Evolutionary conservation across 1,140 invertebrate genomes (phyloP).

Genomic region (Globodera rostochiensis): DNA sequence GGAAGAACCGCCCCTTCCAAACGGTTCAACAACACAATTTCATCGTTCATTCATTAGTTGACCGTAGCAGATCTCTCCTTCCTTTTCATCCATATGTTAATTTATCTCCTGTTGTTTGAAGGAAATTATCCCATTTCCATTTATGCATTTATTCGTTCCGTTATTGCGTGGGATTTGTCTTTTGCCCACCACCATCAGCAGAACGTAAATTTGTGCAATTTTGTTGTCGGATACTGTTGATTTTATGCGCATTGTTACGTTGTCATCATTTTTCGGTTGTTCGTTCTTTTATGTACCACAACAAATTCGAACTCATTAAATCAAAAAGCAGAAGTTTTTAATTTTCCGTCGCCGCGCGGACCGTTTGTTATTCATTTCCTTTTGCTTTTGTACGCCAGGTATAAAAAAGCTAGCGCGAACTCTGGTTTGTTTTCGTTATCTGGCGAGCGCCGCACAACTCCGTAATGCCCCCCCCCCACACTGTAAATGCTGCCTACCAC

Average conservation of each 20-base stretch:
- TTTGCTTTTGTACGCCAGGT: too few species aligned
- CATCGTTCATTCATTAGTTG: constrained; percentile 15
- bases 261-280: not conserved
- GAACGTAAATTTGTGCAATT: not conserved
- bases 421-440: too few species aligned
- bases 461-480: too few species aligned
- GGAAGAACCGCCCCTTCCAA: not conserved
- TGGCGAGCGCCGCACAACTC: too few species aligned
- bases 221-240: not conserved
- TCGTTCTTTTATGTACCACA: not conserved
- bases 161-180: not conserved
- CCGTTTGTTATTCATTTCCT: too few species aligned
- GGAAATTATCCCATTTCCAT: not conserved
- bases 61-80: not conserved
- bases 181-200: not conserved
- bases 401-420: too few species aligned
- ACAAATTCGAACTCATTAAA: too few species aligned
- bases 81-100: not conserved
- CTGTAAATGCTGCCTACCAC: too few species aligned
- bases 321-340: too few species aligned
- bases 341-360: too few species aligned
- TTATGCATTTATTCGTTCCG: not conserved
- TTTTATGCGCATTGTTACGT: not conserved
- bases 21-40: constrained; percentile 17
- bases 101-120: not conserved